Evolutionary conservation across 2,888 invertebrate genomes (phyloP), one percentile per base, ranked within the genome.

Genomic region (Tridacna crocea): DNA sequence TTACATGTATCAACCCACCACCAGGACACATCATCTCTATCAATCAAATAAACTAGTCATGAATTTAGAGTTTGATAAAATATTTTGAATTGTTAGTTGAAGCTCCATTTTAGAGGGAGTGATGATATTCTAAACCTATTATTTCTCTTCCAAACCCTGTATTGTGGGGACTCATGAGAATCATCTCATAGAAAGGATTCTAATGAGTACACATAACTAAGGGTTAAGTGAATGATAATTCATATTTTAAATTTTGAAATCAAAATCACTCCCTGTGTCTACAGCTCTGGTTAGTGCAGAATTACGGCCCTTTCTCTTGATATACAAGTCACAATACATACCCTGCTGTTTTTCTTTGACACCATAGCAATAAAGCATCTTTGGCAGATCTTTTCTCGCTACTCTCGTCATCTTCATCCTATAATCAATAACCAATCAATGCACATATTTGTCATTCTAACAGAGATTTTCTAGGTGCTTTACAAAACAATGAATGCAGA

Each of bases 351-450:
- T 99, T 99, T 77, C 99, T 96, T 95, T 99, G 99, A 94, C 99
- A 99, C 99, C 99, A 99, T 90, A 99, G 96, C 73, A 99, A 96
- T 85, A 99, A 95, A 10, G 99, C 99, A 95, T 99, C 99, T 96
- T 99, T 99, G 89, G 99, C 99, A 0, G 99, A 99, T 95, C 98
- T 98, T 96, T 99, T 99, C 95, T 99, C 99, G 47, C 98, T 98
- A 88, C 98, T 98, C 94, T 98, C 98, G 75, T 92, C 91, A 95
- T 99, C 99, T 95, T 99, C 87, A 79, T 87, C 87, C 87, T 87
- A 36, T n/a, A 47, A 48, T 66, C 27, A 66, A 66, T 36, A 66
- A 24, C 12, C 61, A 61, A 61, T 61, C 61, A 61, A 61, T 61
- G 55, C 19, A 19, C 55, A 17, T 55, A 55, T 55, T 55, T 55